Evolutionary conservation across 2,888 invertebrate genomes (phyloP), one percentile per base, ranked within the genome.

Genomic region (Lomographa bimaculata): DNA sequence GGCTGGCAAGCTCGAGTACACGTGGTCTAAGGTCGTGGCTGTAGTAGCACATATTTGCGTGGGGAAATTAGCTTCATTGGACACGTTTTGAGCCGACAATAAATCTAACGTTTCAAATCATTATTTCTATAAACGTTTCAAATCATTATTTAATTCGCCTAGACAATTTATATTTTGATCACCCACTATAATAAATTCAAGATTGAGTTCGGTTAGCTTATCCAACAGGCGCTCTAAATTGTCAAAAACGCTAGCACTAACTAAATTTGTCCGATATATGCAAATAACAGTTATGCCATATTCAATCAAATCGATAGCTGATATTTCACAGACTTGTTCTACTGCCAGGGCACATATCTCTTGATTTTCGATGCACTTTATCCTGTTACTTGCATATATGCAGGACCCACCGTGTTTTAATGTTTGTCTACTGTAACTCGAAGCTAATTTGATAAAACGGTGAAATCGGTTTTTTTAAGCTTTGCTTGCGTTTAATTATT

Each of bases 181-280:
- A 5, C 33, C 37, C 4, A 33, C 28, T 4, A 43, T 23, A 0
- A 43, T 5, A 7, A 33, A 43, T 2, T 33, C 28, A 0, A 7
- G 9, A 3, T 9, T 6, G 5, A 37, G 5, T 2, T 28, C 33
- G 5, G 16, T 20, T 1, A 43, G 20, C 16, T 33, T 43, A 7
- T 37, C 19, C 28, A 43, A 23, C 37, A 43, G 18, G 11, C 18
- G 14, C n/a, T 43, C 32, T 10, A 43, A 20, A 1, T 9, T n/a
- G 2, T 2, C 11, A 24, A 37, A 43, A 4, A 17, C 34, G 10
- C 12, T 33, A 1, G 18, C 17, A 4, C 11, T 19, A 9, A 45
- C 16, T 11, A 29, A 8, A 7, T 43, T 20, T 7, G 20, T 20
- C 4, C 20, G 1, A 20, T 20, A 20, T 7, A 20, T 7, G 7